Evolutionary conservation across 2,888 invertebrate genomes (phyloP).

Genomic region (Lasioglossum lativentre): DNA sequence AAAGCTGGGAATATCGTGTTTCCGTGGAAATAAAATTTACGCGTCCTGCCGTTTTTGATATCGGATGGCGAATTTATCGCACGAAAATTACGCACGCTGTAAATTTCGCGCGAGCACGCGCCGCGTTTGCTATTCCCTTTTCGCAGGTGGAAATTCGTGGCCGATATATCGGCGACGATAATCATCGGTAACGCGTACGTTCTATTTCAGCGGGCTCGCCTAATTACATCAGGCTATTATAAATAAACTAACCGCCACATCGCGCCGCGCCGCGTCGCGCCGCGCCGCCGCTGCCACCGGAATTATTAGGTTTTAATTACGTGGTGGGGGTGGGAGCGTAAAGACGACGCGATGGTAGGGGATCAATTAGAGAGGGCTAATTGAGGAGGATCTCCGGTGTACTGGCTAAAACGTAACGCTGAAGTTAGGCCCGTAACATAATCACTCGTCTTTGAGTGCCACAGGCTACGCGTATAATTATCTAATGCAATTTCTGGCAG

Average conservation of each 20-base stretch:
- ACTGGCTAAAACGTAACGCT: not conserved
- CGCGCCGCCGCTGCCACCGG: constrained; percentile 11
- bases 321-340: not conserved
- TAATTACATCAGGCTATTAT: constrained; percentile 32
- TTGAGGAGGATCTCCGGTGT: not conserved
- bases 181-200: constrained; percentile 17
- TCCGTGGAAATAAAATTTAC: not conserved
- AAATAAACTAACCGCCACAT: constrained; percentile 31
- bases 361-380: constrained; percentile 37
- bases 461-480: constrained; percentile 43
- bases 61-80: not conserved
- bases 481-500: constrained; percentile 63
- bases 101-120: not conserved
- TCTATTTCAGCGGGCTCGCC: not conserved
- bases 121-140: not conserved
- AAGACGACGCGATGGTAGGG: constrained; percentile 24
- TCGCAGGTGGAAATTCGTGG: not conserved
- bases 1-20: not conserved
- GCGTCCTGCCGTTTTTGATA: not conserved
- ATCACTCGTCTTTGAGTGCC: constrained; percentile 27
- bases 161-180: constrained; percentile 12
- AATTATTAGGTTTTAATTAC: constrained; percentile 40
- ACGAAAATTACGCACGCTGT: not conserved
- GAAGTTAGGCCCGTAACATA: not conserved
- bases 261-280: no score